These are phyloP conservation scores for Aotus griseimembra DNA, from an alignment of 2,797 vertebrate species.

Conservation along the genomic window DNA sequence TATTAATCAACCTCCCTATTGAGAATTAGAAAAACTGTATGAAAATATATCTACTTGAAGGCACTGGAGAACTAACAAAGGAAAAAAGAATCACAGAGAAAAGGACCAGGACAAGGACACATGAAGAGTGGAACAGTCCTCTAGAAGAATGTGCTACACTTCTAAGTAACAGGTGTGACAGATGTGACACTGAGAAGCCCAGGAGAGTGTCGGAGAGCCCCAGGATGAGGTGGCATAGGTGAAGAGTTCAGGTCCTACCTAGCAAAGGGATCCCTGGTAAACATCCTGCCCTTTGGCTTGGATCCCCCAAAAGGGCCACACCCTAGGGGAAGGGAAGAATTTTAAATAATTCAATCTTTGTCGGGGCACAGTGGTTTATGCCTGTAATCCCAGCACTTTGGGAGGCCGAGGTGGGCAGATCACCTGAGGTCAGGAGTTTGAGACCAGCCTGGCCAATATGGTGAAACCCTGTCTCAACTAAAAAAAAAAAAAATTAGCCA, in stretches of 20 bases:
- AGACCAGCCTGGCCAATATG: no score
- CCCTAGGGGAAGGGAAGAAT: background rate
- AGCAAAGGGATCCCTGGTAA: background rate
- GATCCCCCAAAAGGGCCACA: background rate
- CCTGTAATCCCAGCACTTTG: no score
- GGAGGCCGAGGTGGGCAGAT: no score
- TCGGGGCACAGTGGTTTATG: no score
- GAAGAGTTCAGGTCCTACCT: background rate
- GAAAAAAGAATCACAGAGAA: background rate
- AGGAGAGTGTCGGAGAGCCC: background rate
- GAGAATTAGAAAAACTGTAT: slow-evolving; percentile 29
- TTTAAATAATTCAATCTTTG: slow-evolving; percentile 21
- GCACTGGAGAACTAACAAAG: background rate
- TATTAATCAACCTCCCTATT: background rate
- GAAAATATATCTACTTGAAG: background rate
- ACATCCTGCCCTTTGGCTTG: background rate
- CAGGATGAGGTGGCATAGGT: background rate
- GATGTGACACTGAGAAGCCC: background rate
- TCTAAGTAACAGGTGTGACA: background rate
- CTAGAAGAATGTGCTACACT: background rate
- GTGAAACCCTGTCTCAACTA: no score
- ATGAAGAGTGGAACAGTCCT: background rate
- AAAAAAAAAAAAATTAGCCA: no score
- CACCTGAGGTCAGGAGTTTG: no score
- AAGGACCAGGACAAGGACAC: background rate